Conservation (phyloP, 2,113 vertebrate genomes). For the Psittacula cyanocephala region DNA sequence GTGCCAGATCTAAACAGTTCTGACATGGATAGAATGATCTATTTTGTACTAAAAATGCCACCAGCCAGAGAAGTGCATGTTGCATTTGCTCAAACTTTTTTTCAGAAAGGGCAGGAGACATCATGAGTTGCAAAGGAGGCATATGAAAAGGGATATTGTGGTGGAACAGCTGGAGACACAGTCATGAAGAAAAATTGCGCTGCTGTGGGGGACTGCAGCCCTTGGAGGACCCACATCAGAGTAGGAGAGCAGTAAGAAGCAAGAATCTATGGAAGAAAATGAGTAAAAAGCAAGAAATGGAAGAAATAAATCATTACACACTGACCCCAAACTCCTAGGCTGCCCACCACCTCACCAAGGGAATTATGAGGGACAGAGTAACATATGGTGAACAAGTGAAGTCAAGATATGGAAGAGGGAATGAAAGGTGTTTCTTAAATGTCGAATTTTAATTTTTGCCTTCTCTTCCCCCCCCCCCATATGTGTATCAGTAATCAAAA, state of each 20-base stretch:
- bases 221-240: neutral
- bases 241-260: neutral
- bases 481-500: neutral
- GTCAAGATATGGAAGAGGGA: neutral
- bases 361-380: neutral
- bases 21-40: neutral
- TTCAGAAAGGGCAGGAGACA: neutral
- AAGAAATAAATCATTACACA: neutral
- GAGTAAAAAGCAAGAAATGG: neutral
- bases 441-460: neutral
- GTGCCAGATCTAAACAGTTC: rapidly evolving
- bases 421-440: neutral
- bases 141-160: neutral
- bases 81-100: neutral
- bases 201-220: neutral
- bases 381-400: neutral
- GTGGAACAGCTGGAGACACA: neutral
- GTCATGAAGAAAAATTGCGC: neutral
- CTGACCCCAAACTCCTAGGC: neutral
- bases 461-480: neutral
- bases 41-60: neutral
- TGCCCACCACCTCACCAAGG: neutral
- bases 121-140: neutral
- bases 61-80: neutral
- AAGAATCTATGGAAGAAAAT: neutral